phyloP scores from a whole-genome alignment of 1,140 invertebrate species.

The Calliopsis andreniformis region DNA sequence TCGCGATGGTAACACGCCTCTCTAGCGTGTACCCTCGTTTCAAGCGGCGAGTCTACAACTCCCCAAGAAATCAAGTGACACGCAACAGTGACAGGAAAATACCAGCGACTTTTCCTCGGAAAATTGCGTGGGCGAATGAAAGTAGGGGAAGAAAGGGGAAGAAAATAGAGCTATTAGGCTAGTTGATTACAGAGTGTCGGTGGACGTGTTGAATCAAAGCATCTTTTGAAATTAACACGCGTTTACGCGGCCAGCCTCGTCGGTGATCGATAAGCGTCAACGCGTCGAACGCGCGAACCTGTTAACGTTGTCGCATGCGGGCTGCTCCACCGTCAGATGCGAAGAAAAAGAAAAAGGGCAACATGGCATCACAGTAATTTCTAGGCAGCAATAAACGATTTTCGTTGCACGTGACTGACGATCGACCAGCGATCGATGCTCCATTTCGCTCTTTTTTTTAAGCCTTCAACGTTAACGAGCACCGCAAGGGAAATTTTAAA shows the following conservation, averaged over 20 bases:
- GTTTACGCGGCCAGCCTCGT: not conserved
- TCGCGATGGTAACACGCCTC: too few relatives aligned
- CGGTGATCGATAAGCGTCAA: conserved; percentile 43
- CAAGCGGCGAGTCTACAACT: too few relatives aligned
- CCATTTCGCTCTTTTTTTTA: not conserved
- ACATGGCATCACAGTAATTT: conserved; percentile 29
- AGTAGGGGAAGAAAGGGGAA: not conserved
- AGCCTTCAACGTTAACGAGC: conserved; percentile 1
- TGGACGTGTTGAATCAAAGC: not conserved
- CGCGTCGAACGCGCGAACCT: conserved; percentile 35
- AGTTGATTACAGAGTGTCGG: not conserved
- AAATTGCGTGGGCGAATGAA: not conserved
- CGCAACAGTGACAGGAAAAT: too few relatives aligned
- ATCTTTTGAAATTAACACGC: conserved; percentile 31
- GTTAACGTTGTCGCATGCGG: conserved; percentile 23
- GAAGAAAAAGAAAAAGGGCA: conserved; percentile 31
- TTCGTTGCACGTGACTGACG: not conserved
- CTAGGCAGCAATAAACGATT: conserved; percentile 8
- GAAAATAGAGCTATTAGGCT: conserved; percentile 22
- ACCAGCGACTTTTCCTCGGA: not conserved
- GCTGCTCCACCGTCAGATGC: not conserved
- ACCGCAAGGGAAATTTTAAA: not conserved
- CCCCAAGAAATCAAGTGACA: too few relatives aligned
- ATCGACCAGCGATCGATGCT: conserved; percentile 33
- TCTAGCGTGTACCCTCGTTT: too few relatives aligned